Conservation (phyloP, 1,140 invertebrate species). For the Mamestra configurata region DNA sequence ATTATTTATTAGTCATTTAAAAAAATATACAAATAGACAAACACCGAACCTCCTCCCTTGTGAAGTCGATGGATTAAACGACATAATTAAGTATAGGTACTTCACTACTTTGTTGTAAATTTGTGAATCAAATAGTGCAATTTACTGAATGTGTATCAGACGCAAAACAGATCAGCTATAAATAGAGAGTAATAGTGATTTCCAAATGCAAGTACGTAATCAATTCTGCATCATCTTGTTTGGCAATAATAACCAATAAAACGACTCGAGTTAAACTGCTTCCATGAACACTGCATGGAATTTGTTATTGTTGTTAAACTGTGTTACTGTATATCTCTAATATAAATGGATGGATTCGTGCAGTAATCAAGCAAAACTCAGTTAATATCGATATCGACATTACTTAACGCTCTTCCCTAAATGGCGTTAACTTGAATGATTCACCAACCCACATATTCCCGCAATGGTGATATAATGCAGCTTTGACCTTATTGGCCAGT, state of each 20-base stretch:
- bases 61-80: too few relatives aligned
- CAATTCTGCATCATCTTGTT: not conserved
- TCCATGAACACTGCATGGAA: too few relatives aligned
- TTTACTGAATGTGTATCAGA: not conserved
- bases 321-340: not conserved
- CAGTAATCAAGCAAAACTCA: not conserved
- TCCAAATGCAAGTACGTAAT: not conserved
- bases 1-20: too few relatives aligned
- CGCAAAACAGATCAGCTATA: not conserved
- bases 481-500: slow-evolving; percentile 80
- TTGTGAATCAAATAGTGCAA: not conserved
- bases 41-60: too few relatives aligned
- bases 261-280: too few relatives aligned
- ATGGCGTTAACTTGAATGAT: slow-evolving; percentile 65
- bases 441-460: slow-evolving; percentile 85
- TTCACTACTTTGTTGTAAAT: too few relatives aligned
- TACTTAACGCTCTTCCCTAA: slow-evolving; percentile 52
- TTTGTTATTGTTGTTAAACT: too few relatives aligned
- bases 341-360: not conserved
- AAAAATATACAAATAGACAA: too few relatives aligned
- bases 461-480: slow-evolving; percentile 84
- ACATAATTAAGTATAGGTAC: too few relatives aligned
- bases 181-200: not conserved
- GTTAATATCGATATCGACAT: slow-evolving; percentile 50
- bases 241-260: not conserved